Conservation (phyloP, 2,888 invertebrate species). For the Caenorhabditis sp. region DNA sequence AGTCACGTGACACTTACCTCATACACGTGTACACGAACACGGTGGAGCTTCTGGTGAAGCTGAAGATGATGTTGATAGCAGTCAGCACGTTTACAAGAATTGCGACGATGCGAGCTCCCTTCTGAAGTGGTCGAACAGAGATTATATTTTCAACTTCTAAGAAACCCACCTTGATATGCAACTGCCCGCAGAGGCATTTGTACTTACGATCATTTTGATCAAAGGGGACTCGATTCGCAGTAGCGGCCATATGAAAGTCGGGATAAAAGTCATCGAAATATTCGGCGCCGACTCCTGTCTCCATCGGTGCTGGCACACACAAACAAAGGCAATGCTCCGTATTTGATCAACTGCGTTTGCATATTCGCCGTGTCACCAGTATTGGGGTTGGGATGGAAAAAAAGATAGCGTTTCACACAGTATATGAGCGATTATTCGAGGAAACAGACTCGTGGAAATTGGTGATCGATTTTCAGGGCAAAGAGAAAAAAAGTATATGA, state of each 20-base stretch:
- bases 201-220: slow-evolving; percentile 78
- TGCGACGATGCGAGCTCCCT: slow-evolving; percentile 73
- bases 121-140: slow-evolving; percentile 58
- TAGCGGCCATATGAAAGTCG: slow-evolving; percentile 64
- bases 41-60: slow-evolving; percentile 74
- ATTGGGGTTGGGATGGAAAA: slow-evolving; percentile 19
- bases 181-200: slow-evolving; percentile 69
- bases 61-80: slow-evolving; percentile 73
- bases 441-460: slow-evolving; percentile 38
- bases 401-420: slow-evolving; percentile 53
- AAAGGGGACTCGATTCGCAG: slow-evolving; percentile 69
- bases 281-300: slow-evolving; percentile 46
- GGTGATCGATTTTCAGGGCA: slow-evolving; percentile 36
- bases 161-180: slow-evolving; percentile 71
- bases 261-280: slow-evolving; percentile 68
- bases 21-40: slow-evolving; percentile 70
- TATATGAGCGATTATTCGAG: slow-evolving; percentile 47
- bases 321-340: slow-evolving; percentile 55
- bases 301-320: slow-evolving; percentile 54
- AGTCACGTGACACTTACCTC: slow-evolving; percentile 54
- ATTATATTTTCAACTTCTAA: not conserved
- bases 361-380: slow-evolving; percentile 63
- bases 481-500: slow-evolving; percentile 19
- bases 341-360: slow-evolving; percentile 70
- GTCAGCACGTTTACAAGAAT: slow-evolving; percentile 70